Percentiles rank a stretch among this genome's conserved stretches.
phyloP scores from a whole-genome alignment of 2,113 vertebrate genomes.

The Corythornis madagascariensis region DNA sequence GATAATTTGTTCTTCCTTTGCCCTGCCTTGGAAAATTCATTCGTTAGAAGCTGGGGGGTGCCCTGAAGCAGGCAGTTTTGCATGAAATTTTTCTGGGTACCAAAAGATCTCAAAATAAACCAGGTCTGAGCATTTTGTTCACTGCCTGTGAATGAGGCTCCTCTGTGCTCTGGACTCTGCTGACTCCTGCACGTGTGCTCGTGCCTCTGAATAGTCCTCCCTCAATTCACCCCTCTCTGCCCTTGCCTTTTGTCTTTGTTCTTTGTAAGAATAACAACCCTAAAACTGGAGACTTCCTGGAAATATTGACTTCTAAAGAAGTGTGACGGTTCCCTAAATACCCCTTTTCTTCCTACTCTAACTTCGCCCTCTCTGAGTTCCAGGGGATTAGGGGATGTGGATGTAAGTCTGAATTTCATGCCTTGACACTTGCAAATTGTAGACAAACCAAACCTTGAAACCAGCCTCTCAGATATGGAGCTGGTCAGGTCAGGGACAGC shows the following conservation, averaged over 20 bases:
- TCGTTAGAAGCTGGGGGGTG: neutral
- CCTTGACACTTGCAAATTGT: neutral
- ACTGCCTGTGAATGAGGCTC: neutral
- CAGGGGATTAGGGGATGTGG: accelerated
- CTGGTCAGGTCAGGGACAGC: too few species aligned
- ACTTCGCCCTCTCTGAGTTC: neutral
- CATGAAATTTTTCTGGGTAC: neutral
- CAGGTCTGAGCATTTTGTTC: neutral
- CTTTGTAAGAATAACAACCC: neutral
- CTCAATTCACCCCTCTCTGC: neutral
- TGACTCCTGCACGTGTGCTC: neutral
- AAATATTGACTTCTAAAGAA: neutral
- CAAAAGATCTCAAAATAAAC: neutral
- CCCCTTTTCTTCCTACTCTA: neutral
- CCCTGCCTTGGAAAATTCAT: neutral
- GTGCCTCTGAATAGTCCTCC: neutral
- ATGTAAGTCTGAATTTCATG: neutral
- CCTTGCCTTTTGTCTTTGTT: neutral
- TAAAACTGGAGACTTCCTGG: neutral
- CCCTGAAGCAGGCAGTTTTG: neutral
- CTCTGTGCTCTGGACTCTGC: neutral
- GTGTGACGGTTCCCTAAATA: neutral
- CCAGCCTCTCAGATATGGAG: neutral
- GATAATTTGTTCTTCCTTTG: neutral
- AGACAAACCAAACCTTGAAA: neutral